These are phyloP conservation scores for Tadarida brasiliensis DNA, from an alignment of 2,797 vertebrate species.

Conservation along the genomic window DNA sequence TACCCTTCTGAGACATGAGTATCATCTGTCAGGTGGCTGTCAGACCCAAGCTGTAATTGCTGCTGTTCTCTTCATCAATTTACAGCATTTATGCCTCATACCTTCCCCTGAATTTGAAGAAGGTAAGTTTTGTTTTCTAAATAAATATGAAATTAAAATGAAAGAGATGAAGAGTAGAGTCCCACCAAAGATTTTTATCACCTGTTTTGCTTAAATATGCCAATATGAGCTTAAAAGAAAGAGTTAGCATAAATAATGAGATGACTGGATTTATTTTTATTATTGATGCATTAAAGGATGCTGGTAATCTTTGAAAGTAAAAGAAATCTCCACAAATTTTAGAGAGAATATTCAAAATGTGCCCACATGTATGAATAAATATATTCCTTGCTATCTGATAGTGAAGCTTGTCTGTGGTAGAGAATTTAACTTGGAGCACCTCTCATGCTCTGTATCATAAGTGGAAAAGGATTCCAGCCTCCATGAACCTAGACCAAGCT, in stretches of 20 bases:
- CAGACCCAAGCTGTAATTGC: neutral
- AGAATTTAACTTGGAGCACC: neutral
- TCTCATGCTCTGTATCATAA: neutral
- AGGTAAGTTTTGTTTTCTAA: constrained; percentile 20
- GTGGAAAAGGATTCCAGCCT: neutral
- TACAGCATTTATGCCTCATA: neutral
- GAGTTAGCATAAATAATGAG: neutral
- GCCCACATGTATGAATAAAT: neutral
- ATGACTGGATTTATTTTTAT: neutral
- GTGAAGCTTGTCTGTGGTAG: neutral
- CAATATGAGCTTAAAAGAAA: neutral
- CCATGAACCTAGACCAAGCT: neutral
- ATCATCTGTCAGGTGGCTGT: neutral
- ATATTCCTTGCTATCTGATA: neutral
- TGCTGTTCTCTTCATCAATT: neutral
- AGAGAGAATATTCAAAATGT: neutral
- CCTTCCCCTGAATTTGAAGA: constrained; percentile 4
- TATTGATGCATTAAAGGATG: neutral
- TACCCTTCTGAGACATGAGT: neutral
- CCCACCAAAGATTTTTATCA: neutral
- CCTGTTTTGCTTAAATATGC: constrained; percentile 19
- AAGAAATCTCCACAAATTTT: neutral
- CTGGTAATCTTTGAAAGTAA: neutral
- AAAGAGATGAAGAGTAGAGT: neutral
- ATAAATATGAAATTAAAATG: constrained; percentile 10